Evolutionary conservation across 35 echinoderm and acorn worm genomes (phyloP).

Genomic region (Apostichopus californicus): DNA sequence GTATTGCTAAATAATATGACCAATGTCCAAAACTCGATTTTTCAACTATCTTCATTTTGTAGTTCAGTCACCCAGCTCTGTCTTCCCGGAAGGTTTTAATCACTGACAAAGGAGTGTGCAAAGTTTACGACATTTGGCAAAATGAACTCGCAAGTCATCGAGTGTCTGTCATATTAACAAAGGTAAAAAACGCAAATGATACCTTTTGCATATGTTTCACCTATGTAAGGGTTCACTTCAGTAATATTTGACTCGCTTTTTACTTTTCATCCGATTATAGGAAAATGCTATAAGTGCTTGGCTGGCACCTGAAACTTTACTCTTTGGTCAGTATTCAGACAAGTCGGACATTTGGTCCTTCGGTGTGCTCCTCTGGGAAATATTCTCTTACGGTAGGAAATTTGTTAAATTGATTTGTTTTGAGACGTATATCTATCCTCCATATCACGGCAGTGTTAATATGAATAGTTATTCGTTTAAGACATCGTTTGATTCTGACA

Average conservation of each 20-base stretch:
- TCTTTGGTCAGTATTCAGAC: background rate
- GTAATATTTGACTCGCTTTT: too few relatives aligned
- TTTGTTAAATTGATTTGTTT: background rate
- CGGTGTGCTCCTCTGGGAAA: background rate
- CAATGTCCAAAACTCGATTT: too few relatives aligned
- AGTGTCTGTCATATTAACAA: background rate
- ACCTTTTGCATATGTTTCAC: too few relatives aligned
- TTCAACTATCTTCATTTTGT: background rate
- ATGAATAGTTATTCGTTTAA: too few relatives aligned
- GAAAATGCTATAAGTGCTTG: background rate
- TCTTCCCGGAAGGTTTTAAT: background rate
- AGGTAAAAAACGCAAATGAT: background rate
- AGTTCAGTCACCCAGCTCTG: background rate
- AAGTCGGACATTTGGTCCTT: conserved; percentile 1
- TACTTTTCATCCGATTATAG: too few relatives aligned
- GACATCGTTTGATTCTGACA: too few relatives aligned
- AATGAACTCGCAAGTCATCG: background rate
- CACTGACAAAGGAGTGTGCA: background rate
- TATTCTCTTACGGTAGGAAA: conserved; percentile 7
- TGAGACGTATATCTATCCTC: too few relatives aligned
- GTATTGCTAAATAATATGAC: background rate
- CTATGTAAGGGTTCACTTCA: too few relatives aligned
- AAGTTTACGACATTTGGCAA: background rate
- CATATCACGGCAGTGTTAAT: too few relatives aligned
- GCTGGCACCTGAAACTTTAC: conserved; percentile 5